Base-by-base conservation (phyloP, 2,113 vertebrate genomes). In the Cichladusa arquata region DNA sequence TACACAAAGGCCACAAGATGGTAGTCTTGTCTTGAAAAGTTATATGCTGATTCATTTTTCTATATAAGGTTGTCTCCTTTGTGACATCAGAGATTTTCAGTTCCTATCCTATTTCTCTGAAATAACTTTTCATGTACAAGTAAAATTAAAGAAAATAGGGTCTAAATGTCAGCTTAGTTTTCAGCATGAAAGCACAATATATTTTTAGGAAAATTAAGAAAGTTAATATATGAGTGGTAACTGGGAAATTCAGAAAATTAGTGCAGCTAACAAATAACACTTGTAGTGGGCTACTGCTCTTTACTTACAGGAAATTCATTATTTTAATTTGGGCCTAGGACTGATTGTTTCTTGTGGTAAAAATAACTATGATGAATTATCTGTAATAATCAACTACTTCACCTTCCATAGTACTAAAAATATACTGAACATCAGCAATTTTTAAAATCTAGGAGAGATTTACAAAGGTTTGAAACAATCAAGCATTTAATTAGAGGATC, bases 1-100 rank as follows among this genome's bases (percentile, higher is more conserved):
- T 16, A 34, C 29, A 38, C 2, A 50, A 54, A 40, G 5, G 8
- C 90, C 96, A 93, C 93, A 51, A 90, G 96, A 76, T 95, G 96
- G 93, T 31, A 94, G 74, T 28, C 50, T 94, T 93, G 73, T 42
- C 58, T 69, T 80, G 31, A 47, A 80, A 91, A 91, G 36, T 31
- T 45, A 15, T 19, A 12, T 5, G 3, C 17, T 58, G 28, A 26
- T 3, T 9, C 1, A 0, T 12, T 74, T 82, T 91, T n/a, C 8
- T n/a, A 2, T 19, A 18, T n/a, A 31, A 54, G 33, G 2, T 13
- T 33, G 2, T 19, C 17, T n/a, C 14, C 24, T 47, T 38, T 48
- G n/a, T 73, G 28, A n/a, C 14, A 45, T 29, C 19, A 14, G 7
- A 4, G 13, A 19, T 73, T 91, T 86, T 81, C 42, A 83, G 4